Conservation (phyloP, 2,797 vertebrate genomes). For the Huso huso region DNA sequence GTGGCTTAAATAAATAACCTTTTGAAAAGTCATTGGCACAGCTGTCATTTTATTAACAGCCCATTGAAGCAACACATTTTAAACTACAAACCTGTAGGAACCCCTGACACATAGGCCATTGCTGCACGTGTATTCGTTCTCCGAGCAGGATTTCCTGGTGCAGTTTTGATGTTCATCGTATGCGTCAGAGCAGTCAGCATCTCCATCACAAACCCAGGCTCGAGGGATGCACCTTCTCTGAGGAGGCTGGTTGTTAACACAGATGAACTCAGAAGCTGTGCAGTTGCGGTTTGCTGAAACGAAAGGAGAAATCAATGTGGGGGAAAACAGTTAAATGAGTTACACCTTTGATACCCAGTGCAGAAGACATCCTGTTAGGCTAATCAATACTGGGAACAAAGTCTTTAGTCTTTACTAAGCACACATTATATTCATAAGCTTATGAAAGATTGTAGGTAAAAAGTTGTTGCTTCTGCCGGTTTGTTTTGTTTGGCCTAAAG, state of each 20-base stretch:
- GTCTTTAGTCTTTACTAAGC: too few species aligned
- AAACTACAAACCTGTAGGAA: slow-evolving; percentile 69
- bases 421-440: too few species aligned
- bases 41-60: too few species aligned
- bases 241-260: slow-evolving; percentile 70
- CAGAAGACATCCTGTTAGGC: too few species aligned
- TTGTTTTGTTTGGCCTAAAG: too few species aligned
- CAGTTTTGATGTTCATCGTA: slow-evolving; percentile 92
- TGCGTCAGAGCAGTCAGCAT: slow-evolving; percentile 82
- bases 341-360: too few species aligned
- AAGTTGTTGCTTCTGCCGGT: too few species aligned
- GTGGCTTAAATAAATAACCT: background rate
- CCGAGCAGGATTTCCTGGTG: slow-evolving; percentile 71
- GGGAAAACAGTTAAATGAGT: background rate
- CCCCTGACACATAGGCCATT: slow-evolving; percentile 84
- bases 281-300: slow-evolving; percentile 75
- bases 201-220: slow-evolving; percentile 89
- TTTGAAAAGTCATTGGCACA: background rate
- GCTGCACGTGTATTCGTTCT: slow-evolving; percentile 76
- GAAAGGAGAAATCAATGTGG: background rate
- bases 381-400: too few species aligned
- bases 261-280: slow-evolving; percentile 74
- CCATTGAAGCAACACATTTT: too few species aligned
- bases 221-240: slow-evolving; percentile 79
- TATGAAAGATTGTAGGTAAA: too few species aligned